A percentile compares a stretch with the other conserved stretches of the same genome.
Evolutionary conservation across 2,113 vertebrate species (phyloP).

Genomic region (Lamprotornis superbus): DNA sequence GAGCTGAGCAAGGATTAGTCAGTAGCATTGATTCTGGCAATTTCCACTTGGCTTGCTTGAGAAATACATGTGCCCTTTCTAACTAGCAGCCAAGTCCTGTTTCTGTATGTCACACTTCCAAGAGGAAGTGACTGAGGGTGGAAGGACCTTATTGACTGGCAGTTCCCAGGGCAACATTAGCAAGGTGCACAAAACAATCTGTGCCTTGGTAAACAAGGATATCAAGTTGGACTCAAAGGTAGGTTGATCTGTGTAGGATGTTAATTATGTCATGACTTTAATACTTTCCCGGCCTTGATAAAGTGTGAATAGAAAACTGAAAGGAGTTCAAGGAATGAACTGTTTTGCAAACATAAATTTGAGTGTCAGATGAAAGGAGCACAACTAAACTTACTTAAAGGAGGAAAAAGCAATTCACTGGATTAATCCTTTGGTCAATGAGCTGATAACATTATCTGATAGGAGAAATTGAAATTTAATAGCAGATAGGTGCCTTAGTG

Average conservation of each 20-base stretch:
- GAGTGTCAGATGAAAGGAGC: not conserved
- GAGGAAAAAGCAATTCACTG: not conserved
- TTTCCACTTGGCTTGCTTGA: not conserved
- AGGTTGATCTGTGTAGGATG: not conserved
- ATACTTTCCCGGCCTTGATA: not conserved
- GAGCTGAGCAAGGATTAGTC: not conserved
- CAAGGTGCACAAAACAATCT: not conserved
- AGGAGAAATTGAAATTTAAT: not conserved
- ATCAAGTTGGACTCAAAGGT: not conserved
- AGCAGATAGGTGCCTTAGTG: not conserved
- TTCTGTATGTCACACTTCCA: not conserved
- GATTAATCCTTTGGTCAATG: not conserved
- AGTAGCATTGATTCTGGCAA: not conserved
- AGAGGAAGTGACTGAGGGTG: not conserved
- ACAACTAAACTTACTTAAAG: not conserved
- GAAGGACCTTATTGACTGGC: not conserved
- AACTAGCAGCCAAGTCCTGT: not conserved
- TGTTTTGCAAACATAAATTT: not conserved
- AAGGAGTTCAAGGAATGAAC: not conserved
- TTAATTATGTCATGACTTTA: not conserved
- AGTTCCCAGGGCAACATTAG: not conserved
- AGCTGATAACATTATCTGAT: not conserved
- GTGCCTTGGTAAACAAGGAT: not conserved
- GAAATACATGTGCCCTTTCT: not conserved
- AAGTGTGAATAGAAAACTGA: not conserved